Percentiles rank a stretch among this genome's conserved stretches.
Evolutionary conservation across 2,888 invertebrate genomes (phyloP).

Genomic region (Synanthedon myopaeformis): DNA sequence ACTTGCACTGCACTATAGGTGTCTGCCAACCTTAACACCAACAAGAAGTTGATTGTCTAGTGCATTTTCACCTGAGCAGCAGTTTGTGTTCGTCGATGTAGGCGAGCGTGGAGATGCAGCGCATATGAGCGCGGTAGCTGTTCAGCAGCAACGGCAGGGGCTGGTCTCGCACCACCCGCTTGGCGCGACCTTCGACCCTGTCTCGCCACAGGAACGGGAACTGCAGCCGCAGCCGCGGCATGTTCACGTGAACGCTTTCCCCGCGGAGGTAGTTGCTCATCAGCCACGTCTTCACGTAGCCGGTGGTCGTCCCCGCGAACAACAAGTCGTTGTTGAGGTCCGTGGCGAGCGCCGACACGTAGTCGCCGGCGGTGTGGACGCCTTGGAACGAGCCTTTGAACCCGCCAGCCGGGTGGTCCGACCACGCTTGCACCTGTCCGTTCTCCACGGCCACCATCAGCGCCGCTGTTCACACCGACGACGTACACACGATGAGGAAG

Average conservation of each 20-base stretch:
- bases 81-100: slow-evolving; percentile 76
- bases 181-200: slow-evolving; percentile 75
- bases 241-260: slow-evolving; percentile 54
- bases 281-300: slow-evolving; percentile 86
- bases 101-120: slow-evolving; percentile 74
- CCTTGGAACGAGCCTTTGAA: slow-evolving; percentile 77
- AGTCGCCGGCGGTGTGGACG: slow-evolving; percentile 75
- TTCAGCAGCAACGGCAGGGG: slow-evolving; percentile 74
- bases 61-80: slow-evolving; percentile 71
- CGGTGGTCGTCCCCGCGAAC: slow-evolving; percentile 77
- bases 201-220: slow-evolving; percentile 82
- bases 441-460: slow-evolving; percentile 80
- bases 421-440: slow-evolving; percentile 84
- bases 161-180: slow-evolving; percentile 73
- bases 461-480: slow-evolving; percentile 66
- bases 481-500: no score
- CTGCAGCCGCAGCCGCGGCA: slow-evolving; percentile 73
- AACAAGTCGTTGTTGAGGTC: slow-evolving; percentile 79
- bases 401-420: slow-evolving; percentile 81
- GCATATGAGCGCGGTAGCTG: slow-evolving; percentile 79
- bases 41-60: not conserved
- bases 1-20: no score
- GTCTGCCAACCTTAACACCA: no score
- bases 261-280: slow-evolving; percentile 74
- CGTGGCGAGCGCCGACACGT: slow-evolving; percentile 76